A percentile compares a stretch with the other conserved stretches of the same genome.
Evolutionary conservation across 2,113 vertebrate species (phyloP).

Genomic region (Herpetotheres cachinnans): DNA sequence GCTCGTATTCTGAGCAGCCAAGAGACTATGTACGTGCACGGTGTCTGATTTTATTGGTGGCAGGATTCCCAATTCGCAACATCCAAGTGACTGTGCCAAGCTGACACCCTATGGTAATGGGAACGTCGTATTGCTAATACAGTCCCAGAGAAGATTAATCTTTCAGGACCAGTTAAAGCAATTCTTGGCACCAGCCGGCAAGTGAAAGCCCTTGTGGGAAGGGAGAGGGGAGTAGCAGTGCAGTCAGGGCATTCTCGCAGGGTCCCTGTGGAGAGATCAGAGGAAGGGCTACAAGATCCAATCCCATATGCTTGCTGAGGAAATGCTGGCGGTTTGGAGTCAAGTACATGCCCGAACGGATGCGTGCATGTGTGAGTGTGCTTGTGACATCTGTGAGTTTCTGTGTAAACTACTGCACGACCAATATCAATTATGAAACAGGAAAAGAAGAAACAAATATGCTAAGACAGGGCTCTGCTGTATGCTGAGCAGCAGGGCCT

Average conservation of each 20-base stretch:
- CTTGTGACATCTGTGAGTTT: background rate
- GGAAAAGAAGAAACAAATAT: background rate
- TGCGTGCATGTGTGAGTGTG: background rate
- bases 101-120: background rate
- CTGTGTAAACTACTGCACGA: background rate
- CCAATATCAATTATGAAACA: background rate
- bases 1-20: background rate
- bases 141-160: background rate
- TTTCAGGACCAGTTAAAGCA: constrained; percentile 29
- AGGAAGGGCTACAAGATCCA: background rate
- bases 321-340: background rate
- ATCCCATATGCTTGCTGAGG: background rate
- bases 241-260: background rate
- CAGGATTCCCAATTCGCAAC: background rate
- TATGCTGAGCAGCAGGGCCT: background rate
- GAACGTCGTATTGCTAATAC: background rate
- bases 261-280: background rate
- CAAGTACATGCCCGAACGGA: background rate
- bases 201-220: background rate
- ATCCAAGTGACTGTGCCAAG: background rate
- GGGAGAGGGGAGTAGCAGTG: background rate
- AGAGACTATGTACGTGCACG: background rate
- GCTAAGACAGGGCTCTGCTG: background rate
- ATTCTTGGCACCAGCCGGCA: background rate
- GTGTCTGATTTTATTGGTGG: background rate